Base-by-base conservation (phyloP, 2,888 invertebrate species). In the Synanthedon formicaeformis region DNA sequence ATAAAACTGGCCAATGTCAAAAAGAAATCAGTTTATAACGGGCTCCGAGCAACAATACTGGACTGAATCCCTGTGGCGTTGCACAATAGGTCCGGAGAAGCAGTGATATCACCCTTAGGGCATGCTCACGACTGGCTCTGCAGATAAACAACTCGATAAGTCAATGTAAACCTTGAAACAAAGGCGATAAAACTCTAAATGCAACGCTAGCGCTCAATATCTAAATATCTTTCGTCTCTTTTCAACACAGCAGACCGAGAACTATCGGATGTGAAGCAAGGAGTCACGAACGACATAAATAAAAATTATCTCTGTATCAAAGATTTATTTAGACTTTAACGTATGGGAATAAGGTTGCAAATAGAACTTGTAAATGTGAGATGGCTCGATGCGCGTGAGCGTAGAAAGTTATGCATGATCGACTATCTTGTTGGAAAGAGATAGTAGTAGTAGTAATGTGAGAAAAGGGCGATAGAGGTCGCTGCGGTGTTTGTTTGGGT, bases 211-310 rank as follows among this genome's bases (percentile, higher is more conserved):
- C 18, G 14, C 49, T 18, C 12, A 16, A 16, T 18, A 16, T 23
- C 16, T 11, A 23, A 59, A 57, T 56, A 67, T 67, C 63, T 60
- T 66, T 70, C 75, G 74, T 76, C 73, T 75, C 76, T 72, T 80
- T 81, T 81, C 79, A 78, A 79, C 80, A 69, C 63, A 56, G 56
- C 62, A 68, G 75, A 71, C 69, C 34, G 40, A 68, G 71, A 77
- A 76, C 73, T 73, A 78, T 78, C 79, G 77, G 74, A 73, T 71
- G 73, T 56, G 53, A 56, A 54, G 55, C 55, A 57, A 55, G 56
- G 65, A 79, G 83, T 86, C 86, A 86, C 86, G 86, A 85, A 65
- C 68, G 71, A 78, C 78, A 81, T 85, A 83, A 85, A 85, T 84
- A 79, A 79, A 73, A 68, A 60, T 48, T 67, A 62, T 41, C 56